Percentiles rank a stretch among this genome's conserved stretches.
These are phyloP conservation scores for Endotricha flammealis DNA, from an alignment of 2,888 invertebrate genomes.

Conservation along the genomic window DNA sequence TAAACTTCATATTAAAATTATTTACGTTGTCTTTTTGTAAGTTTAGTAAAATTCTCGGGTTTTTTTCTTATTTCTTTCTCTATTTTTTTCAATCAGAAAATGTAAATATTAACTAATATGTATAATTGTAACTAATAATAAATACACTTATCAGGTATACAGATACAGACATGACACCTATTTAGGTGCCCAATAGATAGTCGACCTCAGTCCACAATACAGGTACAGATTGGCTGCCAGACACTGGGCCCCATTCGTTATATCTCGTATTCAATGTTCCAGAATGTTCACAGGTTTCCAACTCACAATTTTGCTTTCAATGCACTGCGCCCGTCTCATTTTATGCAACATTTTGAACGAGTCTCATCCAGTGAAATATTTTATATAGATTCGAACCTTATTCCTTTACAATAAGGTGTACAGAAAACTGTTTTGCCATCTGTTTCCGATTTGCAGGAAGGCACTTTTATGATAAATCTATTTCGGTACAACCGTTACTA, in stretches of 20 bases:
- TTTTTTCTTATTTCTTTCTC: no score
- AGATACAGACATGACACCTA: no score
- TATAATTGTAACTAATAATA: no score
- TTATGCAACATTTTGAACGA: constrained; percentile 39
- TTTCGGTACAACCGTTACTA: constrained; percentile 30
- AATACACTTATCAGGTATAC: no score
- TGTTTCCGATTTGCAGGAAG: constrained; percentile 7
- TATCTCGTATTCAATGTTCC: constrained; percentile 48
- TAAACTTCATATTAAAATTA: no score
- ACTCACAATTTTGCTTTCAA: constrained; percentile 47
- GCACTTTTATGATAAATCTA: constrained; percentile 37
- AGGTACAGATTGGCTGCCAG: no score
- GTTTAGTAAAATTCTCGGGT: no score
- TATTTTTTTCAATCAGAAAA: no score
- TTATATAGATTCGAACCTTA: constrained; percentile 11
- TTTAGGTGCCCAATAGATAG: no score
- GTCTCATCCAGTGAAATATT: constrained; percentile 15
- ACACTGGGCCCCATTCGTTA: constrained; percentile 36
- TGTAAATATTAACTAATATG: no score
- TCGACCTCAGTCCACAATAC: no score
- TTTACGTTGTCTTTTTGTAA: no score
- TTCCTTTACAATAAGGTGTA: constrained; percentile 8
- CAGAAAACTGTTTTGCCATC: constrained; percentile 7
- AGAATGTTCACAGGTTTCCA: constrained; percentile 50
- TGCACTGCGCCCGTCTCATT: constrained; percentile 38